These are phyloP conservation scores for Atethmia centrago DNA, from an alignment of 2,888 invertebrate species.

Conservation along the genomic window DNA sequence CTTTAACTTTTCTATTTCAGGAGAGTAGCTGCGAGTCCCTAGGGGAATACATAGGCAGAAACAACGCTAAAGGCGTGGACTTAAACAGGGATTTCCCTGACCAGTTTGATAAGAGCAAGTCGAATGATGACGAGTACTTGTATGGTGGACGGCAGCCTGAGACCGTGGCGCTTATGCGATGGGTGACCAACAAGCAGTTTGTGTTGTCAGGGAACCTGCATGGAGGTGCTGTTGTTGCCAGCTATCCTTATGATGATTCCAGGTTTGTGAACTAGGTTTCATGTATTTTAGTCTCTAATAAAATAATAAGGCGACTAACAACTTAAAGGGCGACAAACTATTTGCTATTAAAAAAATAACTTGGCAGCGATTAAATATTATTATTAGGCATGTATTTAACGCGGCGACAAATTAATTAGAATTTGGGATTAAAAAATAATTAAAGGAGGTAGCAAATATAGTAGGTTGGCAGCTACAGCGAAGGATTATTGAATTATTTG, in stretches of 20 bases:
- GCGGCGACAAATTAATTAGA: too few relatives aligned
- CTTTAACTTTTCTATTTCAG: slow-evolving; percentile 78
- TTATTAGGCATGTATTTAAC: too few relatives aligned
- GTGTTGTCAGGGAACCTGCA: slow-evolving; percentile 98
- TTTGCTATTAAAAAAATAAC: too few relatives aligned
- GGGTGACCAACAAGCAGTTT: slow-evolving; percentile 96
- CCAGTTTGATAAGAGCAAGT: slow-evolving; percentile 92
- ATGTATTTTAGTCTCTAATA: not conserved
- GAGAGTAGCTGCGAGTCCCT: slow-evolving; percentile 95
- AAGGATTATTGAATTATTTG: too few relatives aligned
- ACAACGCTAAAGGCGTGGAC: slow-evolving; percentile 95
- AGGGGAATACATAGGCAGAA: slow-evolving; percentile 92
- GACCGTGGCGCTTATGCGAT: slow-evolving; percentile 96
- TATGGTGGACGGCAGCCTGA: slow-evolving; percentile 94
- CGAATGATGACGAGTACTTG: slow-evolving; percentile 85
- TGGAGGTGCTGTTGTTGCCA: slow-evolving; percentile 99
- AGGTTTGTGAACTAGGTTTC: slow-evolving; percentile 86
- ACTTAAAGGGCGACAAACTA: too few relatives aligned
- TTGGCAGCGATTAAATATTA: too few relatives aligned
- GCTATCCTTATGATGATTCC: slow-evolving; percentile 98
- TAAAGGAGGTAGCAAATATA: too few relatives aligned
- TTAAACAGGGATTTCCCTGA: slow-evolving; percentile 98
- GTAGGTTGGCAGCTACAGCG: too few relatives aligned
- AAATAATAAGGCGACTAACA: too few relatives aligned
- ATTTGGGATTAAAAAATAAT: too few relatives aligned